Percentiles rank a stretch among this genome's conserved stretches.
These are phyloP conservation scores for Scelioninae gen. 2 DNA, from an alignment of 2,888 invertebrate genomes.

Conservation along the genomic window DNA sequence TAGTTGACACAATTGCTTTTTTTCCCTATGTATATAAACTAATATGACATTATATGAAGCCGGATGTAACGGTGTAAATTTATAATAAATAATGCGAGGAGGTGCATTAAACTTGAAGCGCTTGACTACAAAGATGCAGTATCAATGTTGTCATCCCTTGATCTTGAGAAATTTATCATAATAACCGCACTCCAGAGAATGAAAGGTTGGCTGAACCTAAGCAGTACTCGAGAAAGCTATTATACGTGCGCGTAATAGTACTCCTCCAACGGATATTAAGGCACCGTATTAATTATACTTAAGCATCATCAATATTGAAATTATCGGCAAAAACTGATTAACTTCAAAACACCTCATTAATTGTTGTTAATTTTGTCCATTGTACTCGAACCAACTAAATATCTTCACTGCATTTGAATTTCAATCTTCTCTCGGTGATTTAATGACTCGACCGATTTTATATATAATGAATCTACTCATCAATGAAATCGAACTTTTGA, in stretches of 20 bases:
- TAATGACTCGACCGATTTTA: no score
- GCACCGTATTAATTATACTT: conserved; percentile 39
- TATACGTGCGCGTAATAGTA: conserved; percentile 28
- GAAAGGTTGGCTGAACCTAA: conserved; percentile 37
- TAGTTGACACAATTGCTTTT: no score
- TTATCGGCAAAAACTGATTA: conserved; percentile 39
- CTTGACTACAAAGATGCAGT: conserved; percentile 31
- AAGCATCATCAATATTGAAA: conserved; percentile 42
- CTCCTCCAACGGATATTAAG: conserved; percentile 30
- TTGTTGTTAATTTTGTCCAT: no score
- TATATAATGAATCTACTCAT: no score
- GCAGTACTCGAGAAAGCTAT: conserved; percentile 40
- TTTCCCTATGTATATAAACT: no score
- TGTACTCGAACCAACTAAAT: no score
- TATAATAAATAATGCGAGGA: conserved; percentile 23
- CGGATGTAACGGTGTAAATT: no score
- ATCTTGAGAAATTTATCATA: conserved; percentile 53
- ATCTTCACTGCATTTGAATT: no score
- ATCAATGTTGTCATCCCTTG: conserved; percentile 43
- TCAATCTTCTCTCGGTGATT: no score
- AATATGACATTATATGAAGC: no score
- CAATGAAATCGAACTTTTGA: no score
- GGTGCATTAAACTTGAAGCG: conserved; percentile 15
- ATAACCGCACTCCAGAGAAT: conserved; percentile 42
- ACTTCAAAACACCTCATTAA: background rate